Evolutionary conservation across 2,797 vertebrate species (phyloP).

Genomic region (Sphaeramia orbicularis): DNA sequence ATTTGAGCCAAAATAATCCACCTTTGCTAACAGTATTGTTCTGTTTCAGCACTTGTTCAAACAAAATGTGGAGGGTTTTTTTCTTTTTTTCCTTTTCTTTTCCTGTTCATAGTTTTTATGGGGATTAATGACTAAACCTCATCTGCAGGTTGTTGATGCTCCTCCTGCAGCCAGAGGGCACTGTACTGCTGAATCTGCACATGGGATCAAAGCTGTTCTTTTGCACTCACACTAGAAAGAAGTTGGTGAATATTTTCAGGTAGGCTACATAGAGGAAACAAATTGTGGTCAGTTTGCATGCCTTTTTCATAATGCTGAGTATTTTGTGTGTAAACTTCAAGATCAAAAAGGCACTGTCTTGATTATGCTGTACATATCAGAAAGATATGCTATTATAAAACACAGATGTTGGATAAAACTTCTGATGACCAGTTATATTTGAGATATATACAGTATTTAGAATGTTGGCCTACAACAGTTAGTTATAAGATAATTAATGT

Average conservation of each 20-base stretch:
- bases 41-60: slow-evolving; percentile 66
- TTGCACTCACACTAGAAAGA: slow-evolving; percentile 22
- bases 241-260: slow-evolving; percentile 50
- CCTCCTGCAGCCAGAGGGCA: slow-evolving; percentile 49
- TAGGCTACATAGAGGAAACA: slow-evolving; percentile 48
- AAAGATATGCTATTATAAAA: slow-evolving; percentile 59
- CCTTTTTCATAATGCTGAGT: slow-evolving; percentile 66
- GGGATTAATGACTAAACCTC: slow-evolving; percentile 29
- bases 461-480: slow-evolving; percentile 65
- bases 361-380: slow-evolving; percentile 75
- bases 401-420: slow-evolving; percentile 52
- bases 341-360: slow-evolving; percentile 65
- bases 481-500: slow-evolving; percentile 69
- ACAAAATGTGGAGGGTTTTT: no score
- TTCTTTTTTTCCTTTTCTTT: slow-evolving; percentile 24
- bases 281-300: slow-evolving; percentile 75
- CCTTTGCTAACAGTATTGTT: slow-evolving; percentile 57
- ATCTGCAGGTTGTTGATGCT: slow-evolving; percentile 20
- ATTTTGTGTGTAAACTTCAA: slow-evolving; percentile 75
- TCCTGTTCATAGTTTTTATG: slow-evolving; percentile 8
- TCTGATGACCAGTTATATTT: slow-evolving; percentile 60
- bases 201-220: slow-evolving; percentile 15
- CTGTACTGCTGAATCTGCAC: slow-evolving; percentile 15
- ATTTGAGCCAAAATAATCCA: slow-evolving; percentile 56
- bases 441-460: slow-evolving; percentile 70